phyloP scores from a whole-genome alignment of 2,113 vertebrate species.

The Canis aureus region DNA sequence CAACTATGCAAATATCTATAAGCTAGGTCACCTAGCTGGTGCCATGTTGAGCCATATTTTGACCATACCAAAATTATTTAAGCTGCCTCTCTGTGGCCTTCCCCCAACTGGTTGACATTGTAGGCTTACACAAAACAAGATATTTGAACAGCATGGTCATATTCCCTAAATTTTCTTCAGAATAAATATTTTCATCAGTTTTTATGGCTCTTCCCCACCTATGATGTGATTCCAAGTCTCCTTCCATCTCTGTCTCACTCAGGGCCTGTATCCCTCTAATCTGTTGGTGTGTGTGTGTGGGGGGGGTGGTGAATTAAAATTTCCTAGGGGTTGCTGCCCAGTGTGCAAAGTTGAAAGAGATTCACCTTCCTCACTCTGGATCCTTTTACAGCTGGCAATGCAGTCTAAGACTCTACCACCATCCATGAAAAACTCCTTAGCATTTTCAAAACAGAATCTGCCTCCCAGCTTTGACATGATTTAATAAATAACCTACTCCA shows the following conservation, averaged over 20 bases:
- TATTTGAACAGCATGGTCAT: background rate
- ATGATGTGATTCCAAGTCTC: background rate
- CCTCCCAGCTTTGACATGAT: background rate
- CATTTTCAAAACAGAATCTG: background rate
- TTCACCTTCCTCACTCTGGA: background rate
- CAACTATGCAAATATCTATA: background rate
- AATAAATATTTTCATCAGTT: background rate
- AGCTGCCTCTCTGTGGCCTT: background rate
- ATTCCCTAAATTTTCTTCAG: background rate
- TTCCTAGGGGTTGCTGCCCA: background rate
- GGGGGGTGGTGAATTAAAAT: background rate
- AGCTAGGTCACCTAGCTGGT: slow-evolving; percentile 9
- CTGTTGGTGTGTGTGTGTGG: too few species aligned
- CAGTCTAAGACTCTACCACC: background rate
- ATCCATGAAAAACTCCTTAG: background rate
- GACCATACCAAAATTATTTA: background rate
- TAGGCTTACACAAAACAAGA: background rate
- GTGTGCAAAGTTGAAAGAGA: background rate
- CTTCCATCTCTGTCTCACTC: background rate
- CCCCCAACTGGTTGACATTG: background rate
- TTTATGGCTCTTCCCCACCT: background rate
- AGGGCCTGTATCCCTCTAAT: background rate
- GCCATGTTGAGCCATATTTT: background rate
- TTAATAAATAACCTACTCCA: background rate
- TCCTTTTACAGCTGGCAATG: background rate